Base-by-base conservation (phyloP, 2,113 vertebrate genomes). In the Noturus placidus region DNA sequence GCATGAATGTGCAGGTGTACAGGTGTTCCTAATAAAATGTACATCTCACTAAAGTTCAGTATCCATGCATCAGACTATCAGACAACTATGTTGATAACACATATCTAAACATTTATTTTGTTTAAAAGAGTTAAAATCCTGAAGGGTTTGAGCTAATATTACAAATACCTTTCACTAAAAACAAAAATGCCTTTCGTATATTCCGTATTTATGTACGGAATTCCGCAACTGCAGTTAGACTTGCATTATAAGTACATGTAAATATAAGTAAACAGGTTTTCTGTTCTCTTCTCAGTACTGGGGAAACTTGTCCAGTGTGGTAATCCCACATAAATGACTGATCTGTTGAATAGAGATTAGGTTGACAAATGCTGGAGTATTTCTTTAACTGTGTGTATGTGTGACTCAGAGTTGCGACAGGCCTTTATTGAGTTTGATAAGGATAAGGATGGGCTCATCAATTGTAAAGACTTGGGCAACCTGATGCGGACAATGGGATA, bases 401-500 rank as follows among this genome's bases (percentile, higher is more conserved):
- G 27, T n/a, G 85, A 25, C 89, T 1, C 38, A 99, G 98, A 99
- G 92, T 92, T 99, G 88, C 95, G 94, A 87, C 97, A 97, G 90
- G 98, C 97, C 74, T 99, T 99, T 94, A 92, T 95, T 15, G 98
- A 99, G 91, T 99, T 99, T 87, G 98, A 99, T 92, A 98, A 98
- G 91, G 98, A 99, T 92, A 97, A 96, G 65, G 97, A 99, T 72
- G 97, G 98, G 57, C 97, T 97, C 87, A 99, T 99, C 92, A 96
- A 93, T 95, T 99, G 98, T 92, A 97, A 97, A 91, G 97, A 99
- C 90, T 93, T 99, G 95, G 98, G 98, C 27, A 98, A 99, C 92
- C 96, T 98, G 91, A 99, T 99, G 98, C 95, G 98, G 56, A 99
- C 98, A 9, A 99, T 99, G 98, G 98, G 97, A 85, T 99, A 98